A percentile compares a stretch with the other conserved stretches of the same genome.
These are phyloP conservation scores for Neuroterus valhalla DNA, from an alignment of 1,140 invertebrate species.

Conservation along the genomic window DNA sequence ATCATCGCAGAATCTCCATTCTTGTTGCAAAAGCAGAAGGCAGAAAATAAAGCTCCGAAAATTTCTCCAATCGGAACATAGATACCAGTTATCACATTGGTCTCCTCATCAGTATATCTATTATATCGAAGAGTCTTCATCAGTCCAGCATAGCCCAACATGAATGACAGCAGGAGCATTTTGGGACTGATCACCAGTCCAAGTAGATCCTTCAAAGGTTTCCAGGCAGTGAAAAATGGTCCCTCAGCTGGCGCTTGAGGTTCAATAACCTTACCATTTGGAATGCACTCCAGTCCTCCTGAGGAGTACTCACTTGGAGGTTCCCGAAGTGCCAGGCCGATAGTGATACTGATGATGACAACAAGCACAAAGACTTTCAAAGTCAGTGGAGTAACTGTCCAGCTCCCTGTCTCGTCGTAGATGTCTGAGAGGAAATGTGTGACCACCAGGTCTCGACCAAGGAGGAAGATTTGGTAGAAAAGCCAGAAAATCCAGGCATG, in stretches of 20 bases:
- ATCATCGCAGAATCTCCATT: neutral
- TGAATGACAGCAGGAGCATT: neutral
- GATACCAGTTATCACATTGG: neutral
- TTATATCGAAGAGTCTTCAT: neutral
- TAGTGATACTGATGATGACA: conserved; percentile 80
- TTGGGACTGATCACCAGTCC: neutral
- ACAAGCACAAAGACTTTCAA: conserved; percentile 84
- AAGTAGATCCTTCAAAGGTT: neutral
- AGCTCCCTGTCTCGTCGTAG: too few relatives aligned
- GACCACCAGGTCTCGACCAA: conserved; percentile 95
- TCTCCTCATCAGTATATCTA: too few relatives aligned
- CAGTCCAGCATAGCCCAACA: neutral
- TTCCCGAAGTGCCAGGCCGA: conserved; percentile 80
- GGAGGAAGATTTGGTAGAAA: conserved; percentile 90
- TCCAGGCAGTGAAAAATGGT: neutral
- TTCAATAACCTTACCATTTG: conserved; percentile 60
- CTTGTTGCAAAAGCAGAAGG: neutral
- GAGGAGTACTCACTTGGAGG: conserved; percentile 74
- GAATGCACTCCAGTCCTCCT: conserved; percentile 75
- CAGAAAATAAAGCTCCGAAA: neutral
- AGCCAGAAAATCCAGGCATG: conserved; percentile 98
- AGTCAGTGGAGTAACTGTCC: conserved; percentile 85
- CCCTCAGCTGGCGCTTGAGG: neutral
- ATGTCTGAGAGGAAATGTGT: conserved; percentile 85
- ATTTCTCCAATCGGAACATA: neutral